These are phyloP conservation scores for Timandra comae DNA, from an alignment of 2,888 invertebrate genomes.

Conservation along the genomic window DNA sequence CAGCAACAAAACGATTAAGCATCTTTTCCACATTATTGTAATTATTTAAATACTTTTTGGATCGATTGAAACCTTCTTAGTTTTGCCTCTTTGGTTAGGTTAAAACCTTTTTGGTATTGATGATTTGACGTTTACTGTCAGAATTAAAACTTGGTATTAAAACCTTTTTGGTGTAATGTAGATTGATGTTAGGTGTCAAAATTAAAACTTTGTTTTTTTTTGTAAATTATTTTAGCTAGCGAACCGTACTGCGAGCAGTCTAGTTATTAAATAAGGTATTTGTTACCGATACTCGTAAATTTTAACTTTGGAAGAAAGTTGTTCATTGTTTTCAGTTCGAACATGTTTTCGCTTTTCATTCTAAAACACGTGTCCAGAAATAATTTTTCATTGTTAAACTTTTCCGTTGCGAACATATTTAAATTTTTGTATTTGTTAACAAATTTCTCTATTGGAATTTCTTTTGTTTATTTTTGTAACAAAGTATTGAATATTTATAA, in stretches of 20 bases:
- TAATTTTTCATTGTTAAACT: slow-evolving; percentile 49
- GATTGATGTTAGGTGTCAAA: slow-evolving; percentile 1
- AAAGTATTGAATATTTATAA: too few relatives aligned
- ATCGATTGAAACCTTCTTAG: neutral
- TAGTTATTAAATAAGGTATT: slow-evolving; percentile 55
- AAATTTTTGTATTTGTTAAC: slow-evolving; percentile 45
- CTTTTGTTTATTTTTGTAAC: too few relatives aligned
- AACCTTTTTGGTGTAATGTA: neutral
- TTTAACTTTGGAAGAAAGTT: slow-evolving; percentile 57
- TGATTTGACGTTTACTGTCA: too few relatives aligned
- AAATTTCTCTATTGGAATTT: slow-evolving; percentile 45
- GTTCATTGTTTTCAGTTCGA: slow-evolving; percentile 59
- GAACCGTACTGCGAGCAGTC: slow-evolving; percentile 38
- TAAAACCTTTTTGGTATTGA: too few relatives aligned
- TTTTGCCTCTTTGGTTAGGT: too few relatives aligned
- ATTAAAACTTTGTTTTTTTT: slow-evolving; percentile 10
- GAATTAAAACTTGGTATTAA: neutral
- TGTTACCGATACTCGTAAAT: slow-evolving; percentile 40
- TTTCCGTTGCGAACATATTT: slow-evolving; percentile 37
- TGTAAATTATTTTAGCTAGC: slow-evolving; percentile 9
- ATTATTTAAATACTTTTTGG: slow-evolving; percentile 1
- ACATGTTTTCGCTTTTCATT: slow-evolving; percentile 55
- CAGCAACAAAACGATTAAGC: slow-evolving; percentile 38
- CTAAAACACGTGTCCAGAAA: slow-evolving; percentile 56
- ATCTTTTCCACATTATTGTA: slow-evolving; percentile 39